Conservation (phyloP, 2,113 vertebrate genomes). For the Rhinolophus sinicus region DNA sequence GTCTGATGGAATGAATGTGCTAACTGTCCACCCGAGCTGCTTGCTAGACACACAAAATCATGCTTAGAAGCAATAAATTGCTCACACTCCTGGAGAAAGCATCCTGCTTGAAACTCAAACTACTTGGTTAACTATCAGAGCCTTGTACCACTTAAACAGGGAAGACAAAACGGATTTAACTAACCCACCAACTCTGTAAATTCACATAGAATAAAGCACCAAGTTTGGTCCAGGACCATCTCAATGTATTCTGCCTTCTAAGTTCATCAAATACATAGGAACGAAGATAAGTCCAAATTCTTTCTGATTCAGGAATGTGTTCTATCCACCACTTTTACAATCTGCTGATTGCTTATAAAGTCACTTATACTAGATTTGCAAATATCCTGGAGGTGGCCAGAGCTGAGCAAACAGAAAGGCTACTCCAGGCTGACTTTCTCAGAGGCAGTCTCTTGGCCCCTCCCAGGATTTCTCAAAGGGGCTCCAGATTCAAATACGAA, state of each 20-base stretch:
- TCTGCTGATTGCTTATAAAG: neutral
- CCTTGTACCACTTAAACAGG: neutral
- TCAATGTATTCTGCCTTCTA: neutral
- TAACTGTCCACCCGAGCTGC: neutral
- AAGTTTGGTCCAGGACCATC: neutral
- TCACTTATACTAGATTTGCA: neutral
- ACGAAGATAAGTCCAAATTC: neutral
- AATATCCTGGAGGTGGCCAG: neutral
- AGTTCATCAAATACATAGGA: neutral
- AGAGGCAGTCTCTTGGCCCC: fast-evolving
- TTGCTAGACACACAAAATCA: neutral
- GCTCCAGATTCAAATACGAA: neutral
- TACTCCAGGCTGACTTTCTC: neutral
- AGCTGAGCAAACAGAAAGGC: neutral
- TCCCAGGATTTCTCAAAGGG: neutral
- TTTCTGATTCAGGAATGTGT: neutral
- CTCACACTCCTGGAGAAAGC: neutral
- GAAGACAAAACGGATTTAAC: neutral
- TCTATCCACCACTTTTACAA: neutral
- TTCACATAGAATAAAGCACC: neutral
- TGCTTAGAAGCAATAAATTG: neutral
- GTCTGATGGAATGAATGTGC: neutral
- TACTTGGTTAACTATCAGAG: neutral
- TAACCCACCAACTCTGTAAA: neutral
- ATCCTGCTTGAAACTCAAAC: neutral